A percentile compares a stretch with the other conserved stretches of the same genome.
phyloP scores from a whole-genome alignment of 2,888 invertebrate species.

The Ochropleura plecta region DNA sequence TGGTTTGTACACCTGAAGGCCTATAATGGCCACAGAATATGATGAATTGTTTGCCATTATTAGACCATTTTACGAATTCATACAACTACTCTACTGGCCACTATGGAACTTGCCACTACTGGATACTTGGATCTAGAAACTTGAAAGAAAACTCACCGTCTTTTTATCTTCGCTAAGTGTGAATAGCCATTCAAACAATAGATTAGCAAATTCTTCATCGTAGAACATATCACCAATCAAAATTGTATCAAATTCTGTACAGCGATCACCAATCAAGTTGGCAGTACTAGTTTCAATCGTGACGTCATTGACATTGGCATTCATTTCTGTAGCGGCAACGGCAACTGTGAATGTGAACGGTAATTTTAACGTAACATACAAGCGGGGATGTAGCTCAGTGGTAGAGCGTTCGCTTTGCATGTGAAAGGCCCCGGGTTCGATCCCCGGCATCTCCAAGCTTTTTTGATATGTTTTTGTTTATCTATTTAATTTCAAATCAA shows the following conservation, averaged over 20 bases:
- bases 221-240: constrained; percentile 94
- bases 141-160: constrained; percentile 71
- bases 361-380: constrained; percentile 50
- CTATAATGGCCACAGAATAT: no score
- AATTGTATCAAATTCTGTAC: constrained; percentile 88
- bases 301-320: constrained; percentile 88
- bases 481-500: no score
- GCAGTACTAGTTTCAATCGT: constrained; percentile 77
- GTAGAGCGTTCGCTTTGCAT: constrained; percentile 99
- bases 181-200: constrained; percentile 90
- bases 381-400: constrained; percentile 98
- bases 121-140: no score
- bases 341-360: constrained; percentile 84
- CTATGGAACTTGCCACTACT: no score
- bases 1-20: no score
- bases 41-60: no score
- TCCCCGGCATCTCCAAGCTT: constrained; percentile 96
- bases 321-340: constrained; percentile 85
- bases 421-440: constrained; percentile 99
- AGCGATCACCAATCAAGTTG: constrained; percentile 85
- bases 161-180: constrained; percentile 76
- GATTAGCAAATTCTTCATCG: constrained; percentile 90
- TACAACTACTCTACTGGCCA: no score
- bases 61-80: no score
- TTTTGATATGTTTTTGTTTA: constrained; percentile 42